Conservation (phyloP, 2,888 invertebrate species). For the Cheilosia urbana region DNA sequence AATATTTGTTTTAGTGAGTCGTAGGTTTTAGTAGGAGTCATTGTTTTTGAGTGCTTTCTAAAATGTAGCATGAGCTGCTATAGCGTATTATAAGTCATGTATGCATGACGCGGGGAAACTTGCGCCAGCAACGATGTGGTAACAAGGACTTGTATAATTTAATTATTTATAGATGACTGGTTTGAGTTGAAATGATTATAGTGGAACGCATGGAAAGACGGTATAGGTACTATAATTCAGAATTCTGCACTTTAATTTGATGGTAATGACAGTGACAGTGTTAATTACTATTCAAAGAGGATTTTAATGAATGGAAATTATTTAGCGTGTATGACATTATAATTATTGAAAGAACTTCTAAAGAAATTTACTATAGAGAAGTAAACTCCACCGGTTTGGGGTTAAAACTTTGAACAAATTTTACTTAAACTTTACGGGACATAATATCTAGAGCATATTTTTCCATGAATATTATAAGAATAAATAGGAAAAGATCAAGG, state of each 20-base stretch:
- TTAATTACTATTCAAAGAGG: neutral
- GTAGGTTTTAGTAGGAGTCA: conserved; percentile 28
- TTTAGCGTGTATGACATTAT: neutral
- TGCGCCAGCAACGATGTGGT: conserved; percentile 22
- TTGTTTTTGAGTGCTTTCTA: conserved; percentile 43
- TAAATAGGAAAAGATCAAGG: too few relatives aligned
- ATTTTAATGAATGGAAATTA: neutral
- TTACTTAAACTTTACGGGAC: too few relatives aligned
- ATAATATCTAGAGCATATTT: too few relatives aligned
- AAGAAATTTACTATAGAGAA: too few relatives aligned
- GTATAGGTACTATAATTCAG: neutral
- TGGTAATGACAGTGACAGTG: conserved; percentile 17
- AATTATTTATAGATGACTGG: conserved; percentile 57
- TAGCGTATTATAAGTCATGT: neutral
- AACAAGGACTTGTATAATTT: conserved; percentile 56
- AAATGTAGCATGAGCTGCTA: neutral
- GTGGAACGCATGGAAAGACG: neutral
- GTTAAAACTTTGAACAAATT: too few relatives aligned
- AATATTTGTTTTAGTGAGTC: conserved; percentile 36
- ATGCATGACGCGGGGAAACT: conserved; percentile 4
- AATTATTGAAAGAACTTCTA: neutral
- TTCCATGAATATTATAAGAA: too few relatives aligned
- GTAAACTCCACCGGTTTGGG: too few relatives aligned
- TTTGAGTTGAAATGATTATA: conserved; percentile 8
- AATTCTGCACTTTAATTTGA: conserved; percentile 3